These are phyloP conservation scores for Branchipolynoe longqiensis DNA, from an alignment of 2,888 invertebrate genomes.

Conservation along the genomic window DNA sequence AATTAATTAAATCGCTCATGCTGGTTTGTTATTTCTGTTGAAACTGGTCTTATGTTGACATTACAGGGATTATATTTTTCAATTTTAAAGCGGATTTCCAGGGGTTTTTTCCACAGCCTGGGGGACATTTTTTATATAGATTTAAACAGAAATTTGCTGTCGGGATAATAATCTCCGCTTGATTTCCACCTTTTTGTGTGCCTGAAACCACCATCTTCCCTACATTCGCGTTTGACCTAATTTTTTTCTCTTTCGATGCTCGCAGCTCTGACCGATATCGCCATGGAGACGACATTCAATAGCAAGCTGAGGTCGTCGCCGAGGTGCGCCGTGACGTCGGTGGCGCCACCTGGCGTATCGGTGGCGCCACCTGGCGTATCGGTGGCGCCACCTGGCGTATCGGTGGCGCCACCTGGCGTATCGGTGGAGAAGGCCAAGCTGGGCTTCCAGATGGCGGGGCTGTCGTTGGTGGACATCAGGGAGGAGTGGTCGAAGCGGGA, in stretches of 20 bases:
- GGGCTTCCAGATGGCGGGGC: background rate
- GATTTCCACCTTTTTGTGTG: no score
- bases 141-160: no score
- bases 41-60: no score
- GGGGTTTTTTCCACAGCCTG: no score
- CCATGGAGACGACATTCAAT: background rate
- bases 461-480: background rate
- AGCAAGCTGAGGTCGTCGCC: background rate
- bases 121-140: no score
- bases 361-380: background rate
- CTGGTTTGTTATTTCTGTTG: no score
- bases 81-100: no score
- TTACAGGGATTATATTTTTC: no score
- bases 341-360: background rate
- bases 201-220: no score
- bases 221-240: no score
- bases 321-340: background rate
- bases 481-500: constrained; percentile 3
- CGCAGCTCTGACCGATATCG: background rate
- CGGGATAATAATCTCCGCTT: no score
- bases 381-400: background rate
- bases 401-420: background rate
- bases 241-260: background rate
- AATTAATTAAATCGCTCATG: no score
- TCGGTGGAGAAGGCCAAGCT: background rate